Evolutionary conservation across 2,888 invertebrate species (phyloP), one percentile per base, ranked within the genome.

Genomic region (Electrophaes corylata): DNA sequence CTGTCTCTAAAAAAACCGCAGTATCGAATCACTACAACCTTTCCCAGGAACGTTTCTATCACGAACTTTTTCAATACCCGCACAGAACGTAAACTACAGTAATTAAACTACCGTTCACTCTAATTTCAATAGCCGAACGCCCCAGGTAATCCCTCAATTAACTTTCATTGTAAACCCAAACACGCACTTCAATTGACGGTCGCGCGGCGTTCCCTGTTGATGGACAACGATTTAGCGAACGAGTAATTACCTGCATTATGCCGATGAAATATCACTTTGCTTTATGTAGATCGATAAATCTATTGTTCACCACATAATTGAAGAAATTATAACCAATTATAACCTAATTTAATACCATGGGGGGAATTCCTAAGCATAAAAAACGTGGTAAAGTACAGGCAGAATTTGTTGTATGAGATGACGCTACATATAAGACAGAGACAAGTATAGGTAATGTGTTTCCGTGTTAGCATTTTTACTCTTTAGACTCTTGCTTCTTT

Each of bases 241-340:
- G 59, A 55, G 60, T 67, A 64, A 67, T 66, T 68, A 61, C 55
- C 46, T 41, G 46, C 35, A 39, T 16, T 46, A 31, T 14, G 39
- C 31, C 45, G 40, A 54, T 50, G 41, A 67, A 72, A 67, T 65
- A 69, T 69, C 65, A 59, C 66, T 64, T 63, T 60, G 58, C 65
- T 66, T 57, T n/a, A n/a, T n/a, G n/a, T n/a, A n/a, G n/a, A n/a
- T n/a, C 23, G 40, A 33, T 29, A 29, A 10, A 29, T 29, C 26
- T 29, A 29, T 29, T 29, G 26, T 10, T 10, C 26, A 29, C 10
- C 26, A 29, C 26, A 29, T 10, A 10, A 29, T 10, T 8, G 26
- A 8, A 10, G n/a, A n/a, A n/a, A n/a, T n/a, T n/a, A n/a, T n/a
- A n/a, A n/a, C n/a, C n/a, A n/a, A n/a, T n/a, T n/a, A n/a, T n/a